These are phyloP conservation scores for Dioctria rufipes DNA, from an alignment of 2,888 invertebrate genomes.

Conservation along the genomic window DNA sequence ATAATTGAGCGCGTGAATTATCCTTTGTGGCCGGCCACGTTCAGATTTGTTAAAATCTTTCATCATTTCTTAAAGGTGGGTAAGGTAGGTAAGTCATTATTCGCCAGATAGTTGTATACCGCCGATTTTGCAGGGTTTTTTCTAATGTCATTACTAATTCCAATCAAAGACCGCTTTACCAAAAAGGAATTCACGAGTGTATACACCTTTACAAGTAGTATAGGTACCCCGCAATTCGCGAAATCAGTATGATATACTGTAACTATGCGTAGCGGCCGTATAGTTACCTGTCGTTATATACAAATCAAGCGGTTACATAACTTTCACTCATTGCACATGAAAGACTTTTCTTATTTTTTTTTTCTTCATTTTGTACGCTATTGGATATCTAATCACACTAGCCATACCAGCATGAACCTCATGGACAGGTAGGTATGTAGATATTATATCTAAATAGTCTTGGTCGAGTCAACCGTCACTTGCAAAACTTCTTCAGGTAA, in stretches of 20 bases:
- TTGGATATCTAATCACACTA: neutral
- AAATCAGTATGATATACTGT: neutral
- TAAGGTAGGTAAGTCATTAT: neutral
- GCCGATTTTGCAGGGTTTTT: conserved; percentile 2
- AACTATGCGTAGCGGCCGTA: neutral
- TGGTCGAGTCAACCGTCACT: neutral
- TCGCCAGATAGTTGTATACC: conserved; percentile 24
- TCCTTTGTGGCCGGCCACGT: conserved; percentile 21
- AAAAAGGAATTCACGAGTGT: conserved; percentile 21
- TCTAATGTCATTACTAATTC: conserved; percentile 44
- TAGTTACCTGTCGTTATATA: neutral
- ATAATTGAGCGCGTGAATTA: neutral
- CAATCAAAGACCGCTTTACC: conserved; percentile 26
- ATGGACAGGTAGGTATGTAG: neutral
- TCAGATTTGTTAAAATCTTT: neutral
- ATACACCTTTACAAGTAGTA: neutral
- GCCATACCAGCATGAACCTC: neutral
- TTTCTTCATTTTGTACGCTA: neutral
- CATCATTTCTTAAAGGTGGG: conserved; percentile 1
- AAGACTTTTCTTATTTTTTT: neutral
- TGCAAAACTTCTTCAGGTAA: conserved; percentile 2
- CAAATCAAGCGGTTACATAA: conserved; percentile 23
- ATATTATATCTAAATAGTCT: neutral
- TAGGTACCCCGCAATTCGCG: conserved; percentile 4
- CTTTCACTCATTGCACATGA: conserved; percentile 37